Base-by-base conservation (phyloP, 2,113 vertebrate genomes). In the Odontophorus gujanensis region DNA sequence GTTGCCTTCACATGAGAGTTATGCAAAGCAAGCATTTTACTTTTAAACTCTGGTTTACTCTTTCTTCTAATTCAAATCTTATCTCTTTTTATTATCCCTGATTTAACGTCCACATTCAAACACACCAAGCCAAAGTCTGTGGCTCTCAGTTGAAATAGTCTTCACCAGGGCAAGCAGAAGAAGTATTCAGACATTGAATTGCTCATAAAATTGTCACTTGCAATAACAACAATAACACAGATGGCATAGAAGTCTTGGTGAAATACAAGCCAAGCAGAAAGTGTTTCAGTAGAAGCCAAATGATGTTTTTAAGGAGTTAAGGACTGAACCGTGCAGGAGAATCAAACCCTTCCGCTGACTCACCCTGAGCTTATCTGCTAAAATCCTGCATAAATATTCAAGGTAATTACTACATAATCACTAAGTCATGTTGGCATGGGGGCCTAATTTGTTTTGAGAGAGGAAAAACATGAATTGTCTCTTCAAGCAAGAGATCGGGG, bases 371-470 rank as follows among this genome's bases (percentile, higher is more conserved):
- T 87, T 67, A 83, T 59, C 61, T 88, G 28, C 59, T 72, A 73
- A 87, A 94, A 68, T 75, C 43, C 40, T 81, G 72, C 43, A 94
- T 84, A 91, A 95, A 83, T 90, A 90, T 68, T 55, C 2, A 1
- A 83, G 65, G 42, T 92, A 95, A 91, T 94, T 94, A 83, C 50
- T 48, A 34, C n/a, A 72, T 88, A 88, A 90, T 84, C 65, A 75
- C 72, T 68, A 90, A 95, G 61, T 78, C 76, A 86, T 72, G 82
- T 47, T 95, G 85, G 76, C 87, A 95, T 84, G 68, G 75, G 73
- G 68, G 73, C 48, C 85, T 94, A 90, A 95, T 95, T 95, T 95
- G 73, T 90, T 95, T 91, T 85, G 63, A 90, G 65, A 81, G 76
- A 91, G 69, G 55, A 93, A 92, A 95, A 96, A 91, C 58, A 48